phyloP scores from a whole-genome alignment of 2,797 vertebrate species.

The Micropoecilia bifurca region DNA sequence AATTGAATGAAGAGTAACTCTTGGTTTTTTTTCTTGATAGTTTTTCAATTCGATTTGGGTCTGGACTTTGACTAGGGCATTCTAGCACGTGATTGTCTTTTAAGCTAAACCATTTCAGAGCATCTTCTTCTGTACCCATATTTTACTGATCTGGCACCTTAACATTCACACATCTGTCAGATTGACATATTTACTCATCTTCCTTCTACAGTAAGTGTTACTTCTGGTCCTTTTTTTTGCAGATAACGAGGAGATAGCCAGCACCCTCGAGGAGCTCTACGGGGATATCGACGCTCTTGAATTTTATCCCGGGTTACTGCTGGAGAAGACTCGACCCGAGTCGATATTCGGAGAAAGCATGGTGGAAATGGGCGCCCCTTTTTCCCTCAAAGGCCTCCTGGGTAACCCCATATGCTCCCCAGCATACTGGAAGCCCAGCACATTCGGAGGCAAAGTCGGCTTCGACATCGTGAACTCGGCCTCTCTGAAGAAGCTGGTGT shows the following conservation, averaged over 20 bases:
- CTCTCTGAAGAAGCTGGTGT: conserved; percentile 88
- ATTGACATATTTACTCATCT: background rate
- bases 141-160: background rate
- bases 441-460: conserved; percentile 90
- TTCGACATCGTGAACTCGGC: conserved; percentile 93
- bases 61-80: background rate
- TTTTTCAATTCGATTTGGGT: background rate
- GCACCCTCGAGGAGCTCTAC: conserved; percentile 87
- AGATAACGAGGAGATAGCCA: conserved; percentile 88
- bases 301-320: conserved; percentile 89
- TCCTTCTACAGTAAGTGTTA: background rate
- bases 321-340: conserved; percentile 86
- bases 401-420: conserved; percentile 98
- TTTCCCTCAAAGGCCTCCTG: conserved; percentile 96
- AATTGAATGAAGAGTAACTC: background rate
- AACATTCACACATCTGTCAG: background rate
- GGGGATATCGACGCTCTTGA: conserved; percentile 93
- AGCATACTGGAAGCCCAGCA: conserved; percentile 97
- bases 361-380: conserved; percentile 97
- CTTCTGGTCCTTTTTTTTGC: conserved; percentile 9
- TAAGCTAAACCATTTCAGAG: background rate
- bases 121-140: background rate
- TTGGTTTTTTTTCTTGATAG: background rate
- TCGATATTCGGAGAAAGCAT: conserved; percentile 96
- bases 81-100: background rate